Percentiles rank a stretch among this genome's conserved stretches.
Conservation (phyloP, 2,797 vertebrate species). For the Pseudocheirus occidentalis region DNA sequence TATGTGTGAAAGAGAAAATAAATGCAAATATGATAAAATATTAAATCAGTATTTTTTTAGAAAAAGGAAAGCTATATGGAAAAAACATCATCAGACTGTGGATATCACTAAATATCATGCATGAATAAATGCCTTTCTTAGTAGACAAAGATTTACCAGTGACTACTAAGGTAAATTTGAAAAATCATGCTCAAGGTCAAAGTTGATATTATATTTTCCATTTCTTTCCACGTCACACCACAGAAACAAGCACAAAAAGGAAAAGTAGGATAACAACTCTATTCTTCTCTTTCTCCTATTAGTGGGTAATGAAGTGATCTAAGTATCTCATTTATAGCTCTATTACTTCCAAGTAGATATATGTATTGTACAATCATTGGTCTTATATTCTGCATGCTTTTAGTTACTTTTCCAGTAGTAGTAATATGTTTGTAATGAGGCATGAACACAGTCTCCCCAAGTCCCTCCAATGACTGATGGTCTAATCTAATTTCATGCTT, state of each 20-base stretch:
- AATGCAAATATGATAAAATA: background rate
- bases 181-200: background rate
- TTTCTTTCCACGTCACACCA: background rate
- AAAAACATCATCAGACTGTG: background rate
- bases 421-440: slow-evolving; percentile 1
- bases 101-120: background rate
- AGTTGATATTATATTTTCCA: background rate
- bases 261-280: background rate
- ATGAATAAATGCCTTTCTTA: background rate
- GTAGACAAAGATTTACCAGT: background rate
- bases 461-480: background rate
- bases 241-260: background rate
- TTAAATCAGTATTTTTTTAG: background rate
- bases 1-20: background rate
- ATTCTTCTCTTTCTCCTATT: background rate
- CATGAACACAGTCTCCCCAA: background rate
- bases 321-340: background rate
- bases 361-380: background rate
- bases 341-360: background rate
- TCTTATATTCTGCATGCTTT: background rate
- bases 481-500: background rate
- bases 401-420: background rate
- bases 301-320: background rate
- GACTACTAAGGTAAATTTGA: background rate
- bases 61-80: background rate